phyloP scores from a whole-genome alignment of 2,113 vertebrate genomes.

The Mungos mungo region DNA sequence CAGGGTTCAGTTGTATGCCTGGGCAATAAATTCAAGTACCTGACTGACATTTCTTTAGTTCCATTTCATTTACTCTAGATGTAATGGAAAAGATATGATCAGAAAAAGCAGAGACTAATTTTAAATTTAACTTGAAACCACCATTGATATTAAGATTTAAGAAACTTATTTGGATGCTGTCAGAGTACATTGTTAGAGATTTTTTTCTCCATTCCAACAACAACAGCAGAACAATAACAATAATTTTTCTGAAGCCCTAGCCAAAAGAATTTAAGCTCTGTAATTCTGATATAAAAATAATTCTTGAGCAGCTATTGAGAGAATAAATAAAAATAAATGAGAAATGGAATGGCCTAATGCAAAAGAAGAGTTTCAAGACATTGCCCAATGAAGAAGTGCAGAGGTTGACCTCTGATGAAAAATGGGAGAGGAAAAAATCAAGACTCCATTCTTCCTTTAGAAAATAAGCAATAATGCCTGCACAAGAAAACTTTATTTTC shows the following conservation, averaged over 20 bases:
- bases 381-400: background rate
- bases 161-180: conserved; percentile 40
- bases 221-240: background rate
- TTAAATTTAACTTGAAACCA: conserved; percentile 29
- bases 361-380: background rate
- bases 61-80: background rate
- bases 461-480: background rate
- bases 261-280: conserved; percentile 3
- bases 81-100: background rate
- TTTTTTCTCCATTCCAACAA: background rate
- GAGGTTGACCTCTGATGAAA: background rate
- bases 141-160: background rate
- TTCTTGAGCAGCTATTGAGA: conserved; percentile 13
- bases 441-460: background rate
- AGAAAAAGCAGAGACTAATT: background rate
- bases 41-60: background rate
- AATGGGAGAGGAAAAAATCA: background rate
- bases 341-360: background rate
- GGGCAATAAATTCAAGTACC: background rate
- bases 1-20: background rate
- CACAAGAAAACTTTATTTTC: background rate
- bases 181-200: background rate
- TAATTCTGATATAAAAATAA: conserved; percentile 53
- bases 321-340: conserved; percentile 9
- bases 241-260: background rate